A percentile compares a stretch with the other conserved stretches of the same genome.
phyloP scores from a whole-genome alignment of 1,140 invertebrate species.

The Neotoxoptera formosana region DNA sequence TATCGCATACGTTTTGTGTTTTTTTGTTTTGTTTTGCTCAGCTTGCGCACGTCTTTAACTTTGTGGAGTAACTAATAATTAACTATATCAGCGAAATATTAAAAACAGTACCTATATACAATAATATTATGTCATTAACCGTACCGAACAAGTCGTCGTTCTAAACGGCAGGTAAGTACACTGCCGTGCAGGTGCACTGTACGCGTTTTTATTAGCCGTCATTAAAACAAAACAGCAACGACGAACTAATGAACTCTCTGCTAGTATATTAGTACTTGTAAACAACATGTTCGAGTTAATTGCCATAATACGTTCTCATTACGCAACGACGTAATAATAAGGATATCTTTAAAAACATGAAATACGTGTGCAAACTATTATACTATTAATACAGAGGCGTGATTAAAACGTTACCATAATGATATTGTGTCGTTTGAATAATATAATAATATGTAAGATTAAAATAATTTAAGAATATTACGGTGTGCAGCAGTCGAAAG shows the following conservation, averaged over 20 bases:
- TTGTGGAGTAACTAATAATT: background rate
- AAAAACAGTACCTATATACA: background rate
- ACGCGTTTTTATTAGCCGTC: background rate
- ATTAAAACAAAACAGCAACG: background rate
- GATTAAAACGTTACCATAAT: background rate
- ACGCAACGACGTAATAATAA: background rate
- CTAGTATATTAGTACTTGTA: background rate
- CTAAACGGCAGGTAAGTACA: background rate
- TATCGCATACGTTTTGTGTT: background rate
- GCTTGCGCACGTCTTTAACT: background rate
- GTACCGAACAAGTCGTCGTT: background rate
- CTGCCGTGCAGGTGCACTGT: background rate
- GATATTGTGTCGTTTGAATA: background rate
- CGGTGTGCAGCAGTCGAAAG: background rate
- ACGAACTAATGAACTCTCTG: background rate
- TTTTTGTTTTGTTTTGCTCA: background rate
- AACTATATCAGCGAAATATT: background rate
- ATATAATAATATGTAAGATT: no score
- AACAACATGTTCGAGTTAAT: background rate
- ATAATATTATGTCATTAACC: background rate
- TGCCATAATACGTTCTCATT: background rate
- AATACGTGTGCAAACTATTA: background rate
- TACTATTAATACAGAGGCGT: no score
- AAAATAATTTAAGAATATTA: no score
- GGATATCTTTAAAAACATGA: background rate